Evolutionary conservation across 1,140 invertebrate species (phyloP).

Genomic region (Penaeus indicus): DNA sequence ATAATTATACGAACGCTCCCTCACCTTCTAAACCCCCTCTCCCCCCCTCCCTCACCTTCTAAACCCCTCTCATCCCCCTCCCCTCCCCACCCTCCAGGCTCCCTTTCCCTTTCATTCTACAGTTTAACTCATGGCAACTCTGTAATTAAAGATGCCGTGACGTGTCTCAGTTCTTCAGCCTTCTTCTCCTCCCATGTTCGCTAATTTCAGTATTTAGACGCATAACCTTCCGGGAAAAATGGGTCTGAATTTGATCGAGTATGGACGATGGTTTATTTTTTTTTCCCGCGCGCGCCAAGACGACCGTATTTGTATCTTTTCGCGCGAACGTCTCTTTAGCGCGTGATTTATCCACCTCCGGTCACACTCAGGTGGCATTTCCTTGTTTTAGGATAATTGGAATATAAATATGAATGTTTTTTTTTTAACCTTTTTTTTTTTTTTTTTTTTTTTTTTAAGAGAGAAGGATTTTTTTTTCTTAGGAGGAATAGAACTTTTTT

Average conservation of each 20-base stretch:
- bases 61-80: not conserved
- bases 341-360: too few species aligned
- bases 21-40: not conserved
- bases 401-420: too few species aligned
- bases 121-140: conserved; percentile 50
- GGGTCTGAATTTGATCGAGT: conserved; percentile 44
- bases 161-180: conserved; percentile 44
- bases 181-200: conserved; percentile 36
- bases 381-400: too few species aligned
- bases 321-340: too few species aligned
- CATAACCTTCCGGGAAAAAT: conserved; percentile 51
- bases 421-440: too few species aligned
- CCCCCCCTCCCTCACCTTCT: not conserved
- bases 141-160: conserved; percentile 57
- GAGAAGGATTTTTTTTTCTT: too few species aligned
- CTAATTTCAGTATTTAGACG: conserved; percentile 56
- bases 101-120: not conserved
- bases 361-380: too few species aligned
- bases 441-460: too few species aligned
- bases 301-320: conserved; percentile 14
- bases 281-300: conserved; percentile 37
- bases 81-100: not conserved
- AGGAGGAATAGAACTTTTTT: too few species aligned
- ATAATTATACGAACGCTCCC: not conserved
- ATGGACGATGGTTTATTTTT: conserved; percentile 46